Base-by-base conservation (phyloP, 1,140 invertebrate species). In the Neomicropteryx cornuta region DNA sequence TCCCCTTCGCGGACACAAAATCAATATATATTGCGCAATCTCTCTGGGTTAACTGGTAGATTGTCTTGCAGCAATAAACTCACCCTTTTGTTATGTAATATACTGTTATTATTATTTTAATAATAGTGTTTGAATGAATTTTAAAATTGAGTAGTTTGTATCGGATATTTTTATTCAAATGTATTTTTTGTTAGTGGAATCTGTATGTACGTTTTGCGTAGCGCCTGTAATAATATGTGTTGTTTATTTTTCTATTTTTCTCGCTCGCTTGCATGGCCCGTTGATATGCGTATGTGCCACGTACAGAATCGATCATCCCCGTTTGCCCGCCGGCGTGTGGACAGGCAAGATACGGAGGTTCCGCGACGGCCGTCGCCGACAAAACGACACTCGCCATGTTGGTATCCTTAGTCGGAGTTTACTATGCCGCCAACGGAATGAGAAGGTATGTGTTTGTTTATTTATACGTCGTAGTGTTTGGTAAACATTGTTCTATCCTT, bases 311-410 rank as follows among this genome's bases (percentile, higher is more conserved):
- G 33, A 80, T 88, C 55, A 88, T 90, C 42, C 87, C 88, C 41
- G 82, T 93, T 50, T 94, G 89, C 59, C 89, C 88, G 47, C 89
- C 89, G 46, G 89, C 89, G 52, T 94, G 89, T 70, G 84, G 81
- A 24, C 78, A 82, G 62, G 71, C 75, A 34, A 68, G 72, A 36
- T 80, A 75, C 53, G 75, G 68, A 45, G 66, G 68, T 36, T 76
- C 75, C 31, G 66, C 52, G 3, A 18, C 45, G 1, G 1, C 53
- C 20, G 43, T 54, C 20, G 55, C 56, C 10, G 46, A 52, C 11
- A 36, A 44, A 2, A 44, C 48, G n/a, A 62, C 60, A 5, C 44
- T 73, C 43, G 52, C 54, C 28, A 44, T 70, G 42, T 43, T 70
- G 29, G 48, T 71, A 38, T 52, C 66, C 27, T 49, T 64, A 39